Percentiles rank a stretch among this genome's conserved stretches.
phyloP scores from a whole-genome alignment of 1,140 invertebrate species.

The Grapholita molesta region DNA sequence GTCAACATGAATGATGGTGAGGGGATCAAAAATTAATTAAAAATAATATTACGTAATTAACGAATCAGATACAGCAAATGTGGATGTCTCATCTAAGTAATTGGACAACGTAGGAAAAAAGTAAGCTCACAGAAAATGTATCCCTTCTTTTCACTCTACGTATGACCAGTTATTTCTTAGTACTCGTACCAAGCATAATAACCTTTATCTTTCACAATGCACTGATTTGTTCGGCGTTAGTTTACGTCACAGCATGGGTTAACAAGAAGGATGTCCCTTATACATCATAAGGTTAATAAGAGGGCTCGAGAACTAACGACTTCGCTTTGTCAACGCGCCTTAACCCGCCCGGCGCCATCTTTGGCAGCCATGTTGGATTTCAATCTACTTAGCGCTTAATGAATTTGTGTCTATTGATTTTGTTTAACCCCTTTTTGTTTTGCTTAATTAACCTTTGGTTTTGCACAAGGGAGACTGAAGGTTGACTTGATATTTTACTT shows the following conservation, averaged over 20 bases:
- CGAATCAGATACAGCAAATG: too few relatives aligned
- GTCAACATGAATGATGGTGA: too few relatives aligned
- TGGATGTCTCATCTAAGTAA: too few relatives aligned
- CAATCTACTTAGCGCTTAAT: conserved; percentile 77
- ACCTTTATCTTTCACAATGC: background rate
- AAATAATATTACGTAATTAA: too few relatives aligned
- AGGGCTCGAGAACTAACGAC: conserved; percentile 72
- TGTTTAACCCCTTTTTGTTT: conserved; percentile 77
- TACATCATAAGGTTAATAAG: conserved; percentile 78
- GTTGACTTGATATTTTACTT: conserved; percentile 22
- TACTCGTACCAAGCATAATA: background rate
- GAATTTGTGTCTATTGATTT: conserved; percentile 77
- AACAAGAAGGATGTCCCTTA: conserved; percentile 65
- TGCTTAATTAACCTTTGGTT: conserved; percentile 75
- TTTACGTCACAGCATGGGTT: conserved; percentile 32
- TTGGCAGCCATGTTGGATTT: conserved; percentile 71
- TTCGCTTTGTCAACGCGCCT: conserved; percentile 72
- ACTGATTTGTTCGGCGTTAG: background rate
- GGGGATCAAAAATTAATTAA: too few relatives aligned
- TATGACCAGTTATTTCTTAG: too few relatives aligned
- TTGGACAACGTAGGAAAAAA: too few relatives aligned
- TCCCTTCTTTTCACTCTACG: too few relatives aligned
- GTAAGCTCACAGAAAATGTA: too few relatives aligned
- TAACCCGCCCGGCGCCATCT: conserved; percentile 69
- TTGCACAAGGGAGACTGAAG: conserved; percentile 40